Percentiles rank a stretch among this genome's conserved stretches.
These are phyloP conservation scores for Forbesichthys papilliferus DNA, from an alignment of 2,113 vertebrate genomes.

Conservation along the genomic window DNA sequence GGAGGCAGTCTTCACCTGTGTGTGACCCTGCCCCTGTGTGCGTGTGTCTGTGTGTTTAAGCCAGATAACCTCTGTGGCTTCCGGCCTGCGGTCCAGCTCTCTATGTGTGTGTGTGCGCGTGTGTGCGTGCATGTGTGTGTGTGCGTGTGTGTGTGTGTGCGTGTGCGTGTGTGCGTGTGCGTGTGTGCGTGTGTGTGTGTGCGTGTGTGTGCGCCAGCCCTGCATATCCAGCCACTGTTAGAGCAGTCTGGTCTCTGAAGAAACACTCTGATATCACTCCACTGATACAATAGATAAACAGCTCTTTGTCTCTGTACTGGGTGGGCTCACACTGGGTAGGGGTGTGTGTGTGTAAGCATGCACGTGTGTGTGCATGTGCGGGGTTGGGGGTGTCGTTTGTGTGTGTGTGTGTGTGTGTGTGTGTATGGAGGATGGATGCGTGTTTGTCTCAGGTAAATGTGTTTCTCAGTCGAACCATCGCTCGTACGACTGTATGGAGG, in stretches of 20 bases:
- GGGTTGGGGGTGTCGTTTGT: background rate
- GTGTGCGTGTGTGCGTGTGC: background rate
- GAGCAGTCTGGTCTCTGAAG: no score
- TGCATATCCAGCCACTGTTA: no score
- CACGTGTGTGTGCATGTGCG: background rate
- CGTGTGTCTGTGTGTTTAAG: constrained; percentile 23
- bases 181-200: background rate
- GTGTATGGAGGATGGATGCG: constrained; percentile 30
- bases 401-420: constrained; percentile 18
- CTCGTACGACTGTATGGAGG: constrained; percentile 44
- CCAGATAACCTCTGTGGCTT: constrained; percentile 43
- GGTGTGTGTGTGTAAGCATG: constrained; percentile 1
- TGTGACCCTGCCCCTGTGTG: constrained; percentile 56
- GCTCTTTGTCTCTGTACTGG: background rate
- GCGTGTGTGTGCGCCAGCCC: background rate
- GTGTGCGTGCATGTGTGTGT: background rate
- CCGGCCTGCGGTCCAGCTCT: constrained; percentile 11
- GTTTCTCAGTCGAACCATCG: constrained; percentile 61
- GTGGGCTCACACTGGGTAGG: no score
- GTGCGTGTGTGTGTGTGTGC: background rate
- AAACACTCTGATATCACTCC: no score
- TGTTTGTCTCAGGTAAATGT: constrained; percentile 62
- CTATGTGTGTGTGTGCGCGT: background rate
- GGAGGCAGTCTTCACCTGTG: constrained; percentile 50
- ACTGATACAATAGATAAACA: no score